phyloP scores from a whole-genome alignment of 2,888 invertebrate genomes.

The Sarcophaga carnaria region DNA sequence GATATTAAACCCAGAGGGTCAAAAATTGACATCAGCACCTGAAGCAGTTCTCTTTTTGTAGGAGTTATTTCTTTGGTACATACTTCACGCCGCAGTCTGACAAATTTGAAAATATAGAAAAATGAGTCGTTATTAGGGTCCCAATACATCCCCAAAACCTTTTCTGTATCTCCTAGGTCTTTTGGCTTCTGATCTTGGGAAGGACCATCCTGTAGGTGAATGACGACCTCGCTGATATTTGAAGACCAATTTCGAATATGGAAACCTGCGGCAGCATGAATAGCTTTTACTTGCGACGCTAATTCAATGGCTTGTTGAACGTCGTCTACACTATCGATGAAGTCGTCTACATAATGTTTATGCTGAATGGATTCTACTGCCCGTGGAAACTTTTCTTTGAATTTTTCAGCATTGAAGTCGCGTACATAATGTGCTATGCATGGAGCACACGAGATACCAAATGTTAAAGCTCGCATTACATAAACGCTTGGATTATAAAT shows the following conservation, averaged over 20 bases:
- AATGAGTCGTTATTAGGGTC: constrained; percentile 55
- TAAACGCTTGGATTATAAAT: constrained; percentile 53
- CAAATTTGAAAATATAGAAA: constrained; percentile 60
- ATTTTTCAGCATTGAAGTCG: constrained; percentile 42
- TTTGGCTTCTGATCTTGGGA: no score
- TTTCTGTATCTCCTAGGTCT: no score
- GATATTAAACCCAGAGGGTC: constrained; percentile 62
- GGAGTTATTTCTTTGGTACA: constrained; percentile 18
- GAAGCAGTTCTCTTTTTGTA: constrained; percentile 57
- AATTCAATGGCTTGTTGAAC: constrained; percentile 5
- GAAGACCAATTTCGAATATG: constrained; percentile 55
- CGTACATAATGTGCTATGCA: constrained; percentile 61
- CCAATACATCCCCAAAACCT: no score
- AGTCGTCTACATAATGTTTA: constrained; percentile 23
- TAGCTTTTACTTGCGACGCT: constrained; percentile 36
- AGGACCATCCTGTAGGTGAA: not conserved
- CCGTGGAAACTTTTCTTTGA: no score
- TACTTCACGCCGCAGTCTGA: constrained; percentile 54
- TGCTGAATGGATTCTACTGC: no score
- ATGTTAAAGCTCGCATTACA: constrained; percentile 43
- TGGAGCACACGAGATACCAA: constrained; percentile 57
- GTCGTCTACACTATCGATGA: constrained; percentile 11
- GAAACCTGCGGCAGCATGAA: constrained; percentile 54
- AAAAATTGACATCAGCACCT: constrained; percentile 27
- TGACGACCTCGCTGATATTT: constrained; percentile 29